A percentile compares a stretch with the other conserved stretches of the same genome.
Conservation (phyloP, 2,888 invertebrate species). For the Chaetogeoica ovagalla region DNA sequence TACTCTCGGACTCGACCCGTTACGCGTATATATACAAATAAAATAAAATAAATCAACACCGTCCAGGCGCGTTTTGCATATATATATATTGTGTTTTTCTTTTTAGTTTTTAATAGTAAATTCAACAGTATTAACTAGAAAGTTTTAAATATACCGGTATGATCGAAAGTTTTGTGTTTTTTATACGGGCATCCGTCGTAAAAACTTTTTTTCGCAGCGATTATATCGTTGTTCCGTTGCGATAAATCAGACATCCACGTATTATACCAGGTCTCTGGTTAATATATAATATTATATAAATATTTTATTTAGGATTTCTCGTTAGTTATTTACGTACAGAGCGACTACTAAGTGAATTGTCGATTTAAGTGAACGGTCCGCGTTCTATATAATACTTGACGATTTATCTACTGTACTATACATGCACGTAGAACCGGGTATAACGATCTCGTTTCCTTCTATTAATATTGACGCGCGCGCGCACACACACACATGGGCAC, state of each 20-base stretch:
- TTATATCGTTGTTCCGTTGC: slow-evolving; percentile 18
- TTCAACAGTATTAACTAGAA: slow-evolving; percentile 3
- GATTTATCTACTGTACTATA: neutral
- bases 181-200: neutral
- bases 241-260: slow-evolving; percentile 15
- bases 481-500: too few species aligned
- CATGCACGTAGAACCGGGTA: too few species aligned
- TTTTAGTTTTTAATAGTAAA: too few species aligned
- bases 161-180: slow-evolving; percentile 8
- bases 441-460: too few species aligned
- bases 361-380: neutral
- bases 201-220: slow-evolving; percentile 23
- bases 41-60: too few species aligned
- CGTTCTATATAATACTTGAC: neutral
- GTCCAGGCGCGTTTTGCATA: too few species aligned
- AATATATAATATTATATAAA: neutral
- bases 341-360: slow-evolving; percentile 6
- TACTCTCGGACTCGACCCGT: too few species aligned
- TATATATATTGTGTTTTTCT: too few species aligned
- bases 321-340: slow-evolving; percentile 21
- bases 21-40: too few species aligned
- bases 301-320: slow-evolving; percentile 12
- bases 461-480: too few species aligned
- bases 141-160: neutral
- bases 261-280: too few species aligned